These are phyloP conservation scores for Drosophila quadrilineata DNA, from an alignment of 1,140 invertebrate genomes.

Conservation along the genomic window DNA sequence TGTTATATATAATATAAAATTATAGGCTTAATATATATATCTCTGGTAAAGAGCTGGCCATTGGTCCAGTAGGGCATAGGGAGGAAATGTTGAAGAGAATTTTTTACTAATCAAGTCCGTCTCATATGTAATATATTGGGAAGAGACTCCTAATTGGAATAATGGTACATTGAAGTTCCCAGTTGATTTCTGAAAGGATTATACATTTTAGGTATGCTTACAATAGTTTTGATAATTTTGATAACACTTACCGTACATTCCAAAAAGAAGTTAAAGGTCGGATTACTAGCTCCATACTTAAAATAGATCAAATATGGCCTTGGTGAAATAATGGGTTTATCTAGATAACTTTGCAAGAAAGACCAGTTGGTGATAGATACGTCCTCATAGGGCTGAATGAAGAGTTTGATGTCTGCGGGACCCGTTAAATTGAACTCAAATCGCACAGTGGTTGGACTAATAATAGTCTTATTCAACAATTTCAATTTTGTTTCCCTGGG, in stretches of 20 bases:
- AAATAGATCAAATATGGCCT: slow-evolving; percentile 86
- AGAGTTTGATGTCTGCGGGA: slow-evolving; percentile 87
- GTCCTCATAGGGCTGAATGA: slow-evolving; percentile 84
- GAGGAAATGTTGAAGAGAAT: slow-evolving; percentile 31
- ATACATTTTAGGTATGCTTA: neutral
- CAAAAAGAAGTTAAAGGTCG: slow-evolving; percentile 83
- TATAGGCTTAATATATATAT: slow-evolving; percentile 28
- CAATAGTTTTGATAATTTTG: slow-evolving; percentile 39
- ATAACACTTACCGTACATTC: slow-evolving; percentile 24
- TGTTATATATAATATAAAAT: too few relatives aligned
- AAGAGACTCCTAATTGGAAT: slow-evolving; percentile 26
- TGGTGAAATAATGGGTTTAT: slow-evolving; percentile 82
- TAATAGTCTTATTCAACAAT: slow-evolving; percentile 30
- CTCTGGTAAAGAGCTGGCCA: slow-evolving; percentile 45
- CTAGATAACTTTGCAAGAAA: slow-evolving; percentile 82
- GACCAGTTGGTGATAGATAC: slow-evolving; percentile 85
- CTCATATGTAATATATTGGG: slow-evolving; percentile 24
- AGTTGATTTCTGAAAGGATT: slow-evolving; percentile 76
- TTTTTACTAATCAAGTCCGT: slow-evolving; percentile 12
- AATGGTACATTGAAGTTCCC: slow-evolving; percentile 40
- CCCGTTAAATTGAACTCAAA: slow-evolving; percentile 81
- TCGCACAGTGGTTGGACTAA: slow-evolving; percentile 2
- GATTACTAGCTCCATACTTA: slow-evolving; percentile 83
- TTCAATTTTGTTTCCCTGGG: slow-evolving; percentile 31
- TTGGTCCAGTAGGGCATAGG: slow-evolving; percentile 19